Evolutionary conservation across 2,113 vertebrate genomes (phyloP).

Genomic region (Zosterops japonicus): DNA sequence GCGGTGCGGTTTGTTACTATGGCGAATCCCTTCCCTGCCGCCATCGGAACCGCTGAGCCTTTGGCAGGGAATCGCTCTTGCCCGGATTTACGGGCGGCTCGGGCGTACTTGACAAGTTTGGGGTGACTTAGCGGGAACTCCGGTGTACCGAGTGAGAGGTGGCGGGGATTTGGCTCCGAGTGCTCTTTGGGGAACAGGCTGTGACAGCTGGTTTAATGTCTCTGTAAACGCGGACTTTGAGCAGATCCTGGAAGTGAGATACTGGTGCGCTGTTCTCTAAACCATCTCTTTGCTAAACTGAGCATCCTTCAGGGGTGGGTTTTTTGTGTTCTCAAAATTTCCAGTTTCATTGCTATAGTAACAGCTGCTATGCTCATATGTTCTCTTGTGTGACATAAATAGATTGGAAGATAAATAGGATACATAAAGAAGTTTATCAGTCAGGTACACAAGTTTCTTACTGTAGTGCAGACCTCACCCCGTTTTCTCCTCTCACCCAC

Average conservation of each 20-base stretch:
- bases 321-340: slow-evolving; percentile 59
- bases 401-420: slow-evolving; percentile 66
- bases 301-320: slow-evolving; percentile 45
- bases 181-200: background rate
- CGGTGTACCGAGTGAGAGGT: background rate
- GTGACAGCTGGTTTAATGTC: background rate
- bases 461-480: background rate
- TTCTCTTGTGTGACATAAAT: slow-evolving; percentile 71
- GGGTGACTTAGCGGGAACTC: background rate
- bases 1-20: background rate
- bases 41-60: background rate
- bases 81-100: background rate
- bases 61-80: background rate
- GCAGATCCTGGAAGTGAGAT: slow-evolving; percentile 3
- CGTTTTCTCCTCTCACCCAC: background rate
- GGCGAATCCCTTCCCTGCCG: background rate
- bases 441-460: slow-evolving; percentile 43
- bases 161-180: background rate
- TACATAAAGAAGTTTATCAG: slow-evolving; percentile 1
- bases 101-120: background rate
- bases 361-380: slow-evolving; percentile 71
- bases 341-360: slow-evolving; percentile 71
- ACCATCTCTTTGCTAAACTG: slow-evolving; percentile 40
- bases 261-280: background rate
- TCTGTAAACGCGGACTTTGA: background rate